phyloP scores from a whole-genome alignment of 2,888 invertebrate species.

The Plagiodera versicolora region DNA sequence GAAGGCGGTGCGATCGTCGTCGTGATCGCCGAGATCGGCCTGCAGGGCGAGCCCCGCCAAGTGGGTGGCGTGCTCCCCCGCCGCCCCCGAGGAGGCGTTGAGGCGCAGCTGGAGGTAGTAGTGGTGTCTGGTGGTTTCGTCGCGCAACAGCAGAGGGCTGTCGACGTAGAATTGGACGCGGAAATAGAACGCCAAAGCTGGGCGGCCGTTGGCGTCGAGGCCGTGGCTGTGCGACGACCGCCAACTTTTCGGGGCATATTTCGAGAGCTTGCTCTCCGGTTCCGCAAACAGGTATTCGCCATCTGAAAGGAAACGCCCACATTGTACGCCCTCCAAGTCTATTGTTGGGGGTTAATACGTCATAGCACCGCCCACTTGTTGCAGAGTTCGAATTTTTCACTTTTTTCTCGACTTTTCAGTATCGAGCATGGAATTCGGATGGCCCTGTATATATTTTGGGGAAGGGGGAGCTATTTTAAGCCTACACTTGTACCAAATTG shows the following conservation, averaged over 20 bases:
- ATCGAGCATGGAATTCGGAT: too few relatives aligned
- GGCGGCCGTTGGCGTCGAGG: constrained; percentile 86
- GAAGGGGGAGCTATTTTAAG: constrained; percentile 16
- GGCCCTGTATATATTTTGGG: too few relatives aligned
- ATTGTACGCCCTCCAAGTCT: too few relatives aligned
- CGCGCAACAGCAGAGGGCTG: constrained; percentile 85
- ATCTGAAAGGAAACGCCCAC: constrained; percentile 65
- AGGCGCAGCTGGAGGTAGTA: constrained; percentile 94
- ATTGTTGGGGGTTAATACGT: too few relatives aligned
- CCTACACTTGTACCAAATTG: constrained; percentile 25
- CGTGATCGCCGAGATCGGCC: constrained; percentile 86
- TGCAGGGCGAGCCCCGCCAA: constrained; percentile 83
- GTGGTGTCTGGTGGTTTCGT: constrained; percentile 88
- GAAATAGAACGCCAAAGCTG: constrained; percentile 85
- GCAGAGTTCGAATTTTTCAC: not conserved
- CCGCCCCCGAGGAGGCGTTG: constrained; percentile 75
- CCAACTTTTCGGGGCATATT: constrained; percentile 96
- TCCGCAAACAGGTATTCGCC: constrained; percentile 96
- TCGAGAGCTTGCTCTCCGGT: constrained; percentile 91
- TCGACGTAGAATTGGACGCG: constrained; percentile 94
- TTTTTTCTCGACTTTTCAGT: not conserved
- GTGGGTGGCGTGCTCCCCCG: constrained; percentile 70
- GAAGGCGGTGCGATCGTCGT: constrained; percentile 63
- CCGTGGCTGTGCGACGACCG: constrained; percentile 91
- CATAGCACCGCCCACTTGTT: too few relatives aligned